Evolutionary conservation across 2,797 vertebrate genomes (phyloP).

Genomic region (Notamacropus eugenii): DNA sequence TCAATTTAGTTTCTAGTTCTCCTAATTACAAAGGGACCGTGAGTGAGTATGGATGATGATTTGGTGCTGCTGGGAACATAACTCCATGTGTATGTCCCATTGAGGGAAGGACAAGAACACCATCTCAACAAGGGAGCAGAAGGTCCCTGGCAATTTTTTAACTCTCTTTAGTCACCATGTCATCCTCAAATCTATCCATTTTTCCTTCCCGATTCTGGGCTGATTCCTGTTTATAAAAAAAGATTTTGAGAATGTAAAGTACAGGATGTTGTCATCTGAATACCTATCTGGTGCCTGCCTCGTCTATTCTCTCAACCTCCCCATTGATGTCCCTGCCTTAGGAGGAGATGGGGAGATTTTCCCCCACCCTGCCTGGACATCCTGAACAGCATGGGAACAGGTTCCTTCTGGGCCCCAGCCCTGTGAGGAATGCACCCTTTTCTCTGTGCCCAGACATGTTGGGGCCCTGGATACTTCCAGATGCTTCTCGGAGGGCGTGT

Average conservation of each 20-base stretch:
- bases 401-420: neutral
- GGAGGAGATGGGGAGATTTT: conserved; percentile 15
- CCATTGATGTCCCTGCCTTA: conserved; percentile 33
- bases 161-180: neutral
- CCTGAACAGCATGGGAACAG: neutral
- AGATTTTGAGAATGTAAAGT: conserved; percentile 62
- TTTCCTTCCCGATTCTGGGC: neutral
- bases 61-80: neutral
- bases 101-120: neutral
- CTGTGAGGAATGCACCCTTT: conserved; percentile 7
- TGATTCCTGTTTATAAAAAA: conserved; percentile 76
- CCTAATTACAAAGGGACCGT: neutral
- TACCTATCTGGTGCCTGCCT: conserved; percentile 35
- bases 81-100: neutral
- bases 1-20: neutral
- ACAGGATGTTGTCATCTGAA: conserved; percentile 71
- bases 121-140: neutral
- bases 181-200: neutral
- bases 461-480: neutral
- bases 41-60: neutral
- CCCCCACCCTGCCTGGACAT: neutral
- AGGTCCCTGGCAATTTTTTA: neutral
- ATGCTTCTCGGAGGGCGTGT: neutral
- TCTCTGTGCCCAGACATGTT: neutral
- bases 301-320: neutral